Evolutionary conservation across 2,113 vertebrate genomes (phyloP), one percentile per base, ranked within the genome.

Genomic region (Mormoops blainvillei): DNA sequence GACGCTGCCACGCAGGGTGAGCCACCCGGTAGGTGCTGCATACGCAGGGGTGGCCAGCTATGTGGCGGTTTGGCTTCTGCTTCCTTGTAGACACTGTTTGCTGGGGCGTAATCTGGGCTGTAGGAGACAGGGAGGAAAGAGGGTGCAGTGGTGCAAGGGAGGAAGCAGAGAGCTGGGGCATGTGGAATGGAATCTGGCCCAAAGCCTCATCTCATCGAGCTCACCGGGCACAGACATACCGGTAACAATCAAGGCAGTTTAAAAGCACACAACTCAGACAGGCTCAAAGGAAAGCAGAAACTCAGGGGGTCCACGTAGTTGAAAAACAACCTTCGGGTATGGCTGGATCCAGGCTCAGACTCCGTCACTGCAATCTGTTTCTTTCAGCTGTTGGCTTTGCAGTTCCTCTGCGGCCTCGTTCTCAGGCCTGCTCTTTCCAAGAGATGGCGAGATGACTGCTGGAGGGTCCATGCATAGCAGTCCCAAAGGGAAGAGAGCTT

Each of bases 261-360:
- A 93, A 84, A 65, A 38, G 12, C 41, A 58, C n/a, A 56, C 76
- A 58, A 4, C 67, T 63, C 50, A 33, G 90, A 71, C 5, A 31
- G 83, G 54, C 26, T 70, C 18, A 84, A 68, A 73, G 63, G 45
- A 28, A 63, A 86, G 68, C 63, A 38, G 71, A 18, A 80, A 65
- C 33, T n/a, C n/a, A 16, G n/a, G n/a, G 52, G 22, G 24, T n/a
- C 74, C 28, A 45, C 52, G 87, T 56, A 20, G 70, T 50, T 56
- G 63, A 68, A 58, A 70, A 15, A 0, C 61, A 26, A 16, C 16
- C 81, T 78, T 87, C 81, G 70, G 91, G 91, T 45, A n/a, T 38
- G 91, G 65, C 82, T 95, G 56, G 76, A 90, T 77, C 85, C 71
- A 93, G 73, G 38, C 68, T 81, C 83, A 70, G 20, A 22, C 1